Conservation (phyloP, 1,140 invertebrate species). For the Rhyacophila brunnea region DNA sequence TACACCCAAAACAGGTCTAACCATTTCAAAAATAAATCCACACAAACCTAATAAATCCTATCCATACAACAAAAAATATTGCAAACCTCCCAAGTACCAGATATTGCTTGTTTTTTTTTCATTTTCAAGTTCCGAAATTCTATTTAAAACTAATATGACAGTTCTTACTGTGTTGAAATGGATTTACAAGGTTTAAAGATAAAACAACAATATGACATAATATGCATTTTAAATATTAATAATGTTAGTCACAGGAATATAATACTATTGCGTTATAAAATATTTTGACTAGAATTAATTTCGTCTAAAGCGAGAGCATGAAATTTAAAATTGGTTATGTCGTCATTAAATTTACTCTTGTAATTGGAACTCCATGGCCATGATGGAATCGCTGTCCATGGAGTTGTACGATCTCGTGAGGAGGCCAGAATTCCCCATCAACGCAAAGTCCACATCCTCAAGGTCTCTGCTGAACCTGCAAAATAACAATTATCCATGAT, state of each 20-base stretch:
- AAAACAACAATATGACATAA: no score
- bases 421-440: constrained; percentile 32
- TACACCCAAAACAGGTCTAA: no score
- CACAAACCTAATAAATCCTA: no score
- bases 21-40: no score
- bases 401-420: constrained; percentile 30
- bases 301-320: no score
- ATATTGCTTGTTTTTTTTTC: no score
- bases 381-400: constrained; percentile 29
- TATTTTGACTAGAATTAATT: neutral
- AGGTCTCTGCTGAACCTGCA: constrained; percentile 26
- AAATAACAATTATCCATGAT: neutral
- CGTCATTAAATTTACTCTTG: constrained; percentile 18
- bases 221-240: neutral
- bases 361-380: constrained; percentile 30
- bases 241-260: neutral
- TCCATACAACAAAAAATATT: no score
- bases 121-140: no score
- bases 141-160: no score
- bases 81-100: no score
- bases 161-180: no score
- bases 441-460: constrained; percentile 30
- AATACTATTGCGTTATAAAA: neutral
- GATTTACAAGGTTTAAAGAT: no score
- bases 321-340: constrained; percentile 4